Conservation (phyloP, 92 coral and sea anemone species). For the Heteractis magnifica region DNA sequence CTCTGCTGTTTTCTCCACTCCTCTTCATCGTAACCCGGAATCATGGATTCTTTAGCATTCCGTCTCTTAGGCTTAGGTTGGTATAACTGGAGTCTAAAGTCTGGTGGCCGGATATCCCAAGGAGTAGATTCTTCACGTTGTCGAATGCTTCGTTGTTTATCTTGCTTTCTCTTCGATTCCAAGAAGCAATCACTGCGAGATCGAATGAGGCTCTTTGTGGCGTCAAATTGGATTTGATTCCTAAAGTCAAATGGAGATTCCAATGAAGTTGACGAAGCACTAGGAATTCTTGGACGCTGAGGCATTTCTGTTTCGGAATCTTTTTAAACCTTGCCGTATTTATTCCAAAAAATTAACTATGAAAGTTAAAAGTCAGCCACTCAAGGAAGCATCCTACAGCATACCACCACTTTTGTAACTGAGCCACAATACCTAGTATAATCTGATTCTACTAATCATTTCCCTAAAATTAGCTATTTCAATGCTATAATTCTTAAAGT, state of each 20-base stretch:
- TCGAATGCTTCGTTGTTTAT: constrained; percentile 30
- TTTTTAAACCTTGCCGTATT: neutral
- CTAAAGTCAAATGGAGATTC: constrained; percentile 60
- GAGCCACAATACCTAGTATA: neutral
- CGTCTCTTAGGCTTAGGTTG: constrained; percentile 69
- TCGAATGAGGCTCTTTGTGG: constrained; percentile 70
- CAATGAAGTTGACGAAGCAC: constrained; percentile 42
- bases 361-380: neutral
- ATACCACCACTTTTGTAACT: neutral
- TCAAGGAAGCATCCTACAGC: neutral
- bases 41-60: constrained; percentile 70
- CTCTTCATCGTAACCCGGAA: constrained; percentile 65
- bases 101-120: constrained; percentile 81
- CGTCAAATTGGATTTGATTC: constrained; percentile 69
- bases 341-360: neutral
- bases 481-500: neutral
- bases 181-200: constrained; percentile 92
- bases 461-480: neutral
- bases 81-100: constrained; percentile 78
- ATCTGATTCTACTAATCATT: neutral
- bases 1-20: constrained; percentile 59
- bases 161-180: constrained; percentile 62
- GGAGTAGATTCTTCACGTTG: constrained; percentile 40
- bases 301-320: constrained; percentile 36
- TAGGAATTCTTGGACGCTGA: constrained; percentile 46